A percentile compares a stretch with the other conserved stretches of the same genome.
Conservation (phyloP, 2,888 invertebrate genomes). For the Lypha dubia region DNA sequence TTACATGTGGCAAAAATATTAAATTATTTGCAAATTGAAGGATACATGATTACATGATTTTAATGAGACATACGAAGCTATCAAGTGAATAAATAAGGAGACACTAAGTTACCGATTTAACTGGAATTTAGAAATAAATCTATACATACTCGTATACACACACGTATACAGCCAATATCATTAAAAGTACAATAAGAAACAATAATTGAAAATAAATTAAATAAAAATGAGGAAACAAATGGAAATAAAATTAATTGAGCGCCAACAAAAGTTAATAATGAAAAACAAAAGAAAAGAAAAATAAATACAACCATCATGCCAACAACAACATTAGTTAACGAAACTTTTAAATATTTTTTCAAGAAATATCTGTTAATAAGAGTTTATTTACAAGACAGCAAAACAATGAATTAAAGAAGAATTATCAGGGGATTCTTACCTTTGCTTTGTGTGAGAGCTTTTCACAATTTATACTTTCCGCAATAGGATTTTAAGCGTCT, state of each 20-base stretch:
- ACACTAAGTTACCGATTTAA: conserved; percentile 1
- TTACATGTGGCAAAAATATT: neutral
- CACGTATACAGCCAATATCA: no score
- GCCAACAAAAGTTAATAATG: conserved; percentile 19
- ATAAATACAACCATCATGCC: conserved; percentile 69
- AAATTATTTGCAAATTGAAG: no score
- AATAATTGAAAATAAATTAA: neutral
- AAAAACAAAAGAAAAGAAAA: neutral
- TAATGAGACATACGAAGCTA: neutral
- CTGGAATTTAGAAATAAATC: neutral
- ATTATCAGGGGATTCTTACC: conserved; percentile 61
- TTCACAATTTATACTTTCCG: conserved; percentile 16
- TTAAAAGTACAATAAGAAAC: conserved; percentile 4
- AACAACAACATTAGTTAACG: conserved; percentile 63
- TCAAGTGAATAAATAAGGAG: neutral
- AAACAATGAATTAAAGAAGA: conserved; percentile 31
- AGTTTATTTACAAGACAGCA: conserved; percentile 58
- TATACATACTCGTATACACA: no score
- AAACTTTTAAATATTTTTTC: neutral
- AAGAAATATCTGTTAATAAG: conserved; percentile 27
- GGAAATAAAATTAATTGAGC: conserved; percentile 11
- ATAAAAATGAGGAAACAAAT: no score
- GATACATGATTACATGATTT: neutral
- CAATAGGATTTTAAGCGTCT: conserved; percentile 24
- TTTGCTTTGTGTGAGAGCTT: conserved; percentile 18